Conservation (phyloP, 2,113 vertebrate genomes). For the Antigone vipio region DNA sequence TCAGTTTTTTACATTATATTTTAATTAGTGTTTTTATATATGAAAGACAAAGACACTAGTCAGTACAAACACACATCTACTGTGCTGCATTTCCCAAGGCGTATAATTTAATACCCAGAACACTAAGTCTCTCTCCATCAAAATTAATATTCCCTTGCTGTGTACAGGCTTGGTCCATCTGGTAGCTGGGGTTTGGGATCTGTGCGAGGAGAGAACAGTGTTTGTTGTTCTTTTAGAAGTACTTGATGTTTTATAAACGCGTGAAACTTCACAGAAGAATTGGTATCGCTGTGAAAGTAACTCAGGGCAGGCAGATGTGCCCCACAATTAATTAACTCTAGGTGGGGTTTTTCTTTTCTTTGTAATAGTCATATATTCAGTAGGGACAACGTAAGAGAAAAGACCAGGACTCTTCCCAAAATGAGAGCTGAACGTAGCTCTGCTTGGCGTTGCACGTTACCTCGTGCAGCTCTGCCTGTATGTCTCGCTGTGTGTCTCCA, state of each 20-base stretch:
- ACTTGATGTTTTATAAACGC: slow-evolving; percentile 31
- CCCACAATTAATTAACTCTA: neutral
- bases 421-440: neutral
- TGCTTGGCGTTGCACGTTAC: fast-evolving
- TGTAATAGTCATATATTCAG: neutral
- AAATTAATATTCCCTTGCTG: slow-evolving; percentile 23
- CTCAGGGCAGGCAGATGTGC: neutral
- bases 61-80: slow-evolving; percentile 9
- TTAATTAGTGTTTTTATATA: slow-evolving; percentile 54
- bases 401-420: neutral
- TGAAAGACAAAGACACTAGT: slow-evolving; percentile 49
- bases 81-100: slow-evolving; percentile 39
- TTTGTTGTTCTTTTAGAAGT: slow-evolving; percentile 11
- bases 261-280: neutral
- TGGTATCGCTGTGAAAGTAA: neutral
- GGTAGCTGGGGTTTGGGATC: slow-evolving; percentile 7
- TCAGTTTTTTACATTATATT: slow-evolving; percentile 39
- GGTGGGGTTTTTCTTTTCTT: neutral
- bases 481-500: fast-evolving
- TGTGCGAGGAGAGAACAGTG: neutral
- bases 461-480: fast-evolving
- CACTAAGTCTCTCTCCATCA: neutral
- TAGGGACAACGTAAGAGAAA: neutral
- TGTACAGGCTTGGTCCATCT: neutral
- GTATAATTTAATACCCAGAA: slow-evolving; percentile 3